These are phyloP conservation scores for Drosophila ironensis DNA, from an alignment of 1,140 invertebrate species.

Conservation along the genomic window DNA sequence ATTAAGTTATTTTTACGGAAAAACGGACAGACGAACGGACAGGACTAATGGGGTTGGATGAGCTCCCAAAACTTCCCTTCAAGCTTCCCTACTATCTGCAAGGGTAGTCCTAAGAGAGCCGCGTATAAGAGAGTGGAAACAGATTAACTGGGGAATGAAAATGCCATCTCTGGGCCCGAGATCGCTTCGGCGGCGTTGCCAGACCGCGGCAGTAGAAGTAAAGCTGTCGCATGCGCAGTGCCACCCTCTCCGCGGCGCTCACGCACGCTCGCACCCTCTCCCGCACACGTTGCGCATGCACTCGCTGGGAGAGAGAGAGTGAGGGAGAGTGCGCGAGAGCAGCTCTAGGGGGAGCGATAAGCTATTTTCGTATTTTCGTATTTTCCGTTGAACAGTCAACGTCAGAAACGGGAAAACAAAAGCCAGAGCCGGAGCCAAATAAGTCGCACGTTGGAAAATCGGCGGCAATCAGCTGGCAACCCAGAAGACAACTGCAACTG, in stretches of 20 bases:
- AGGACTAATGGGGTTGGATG: too few species aligned
- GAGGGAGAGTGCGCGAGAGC: conserved; percentile 22
- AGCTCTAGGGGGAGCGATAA: conserved; percentile 13
- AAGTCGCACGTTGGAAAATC: conserved; percentile 18
- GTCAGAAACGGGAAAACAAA: conserved; percentile 36
- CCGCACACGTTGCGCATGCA: conserved; percentile 58
- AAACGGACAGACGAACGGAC: too few species aligned
- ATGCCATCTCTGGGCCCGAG: not conserved
- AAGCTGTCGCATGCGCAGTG: conserved; percentile 73
- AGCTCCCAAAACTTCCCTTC: too few species aligned
- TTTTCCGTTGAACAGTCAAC: conserved; percentile 34
- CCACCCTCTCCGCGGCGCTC: conserved; percentile 2
- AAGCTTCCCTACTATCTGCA: too few species aligned
- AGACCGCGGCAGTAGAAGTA: conserved; percentile 40
- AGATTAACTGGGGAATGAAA: too few species aligned
- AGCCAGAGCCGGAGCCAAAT: too few species aligned
- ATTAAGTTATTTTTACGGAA: too few species aligned
- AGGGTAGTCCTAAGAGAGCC: too few species aligned
- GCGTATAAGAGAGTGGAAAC: too few species aligned
- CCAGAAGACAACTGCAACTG: conserved; percentile 4
- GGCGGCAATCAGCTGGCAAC: conserved; percentile 5
- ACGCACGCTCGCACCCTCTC: conserved; percentile 13
- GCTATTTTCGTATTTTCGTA: conserved; percentile 64
- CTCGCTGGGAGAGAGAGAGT: conserved; percentile 55
- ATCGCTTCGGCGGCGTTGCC: conserved; percentile 27